Percentiles rank a stretch among this genome's conserved stretches.
Evolutionary conservation across 2,113 vertebrate genomes (phyloP).

Genomic region (Amia ocellicauda): DNA sequence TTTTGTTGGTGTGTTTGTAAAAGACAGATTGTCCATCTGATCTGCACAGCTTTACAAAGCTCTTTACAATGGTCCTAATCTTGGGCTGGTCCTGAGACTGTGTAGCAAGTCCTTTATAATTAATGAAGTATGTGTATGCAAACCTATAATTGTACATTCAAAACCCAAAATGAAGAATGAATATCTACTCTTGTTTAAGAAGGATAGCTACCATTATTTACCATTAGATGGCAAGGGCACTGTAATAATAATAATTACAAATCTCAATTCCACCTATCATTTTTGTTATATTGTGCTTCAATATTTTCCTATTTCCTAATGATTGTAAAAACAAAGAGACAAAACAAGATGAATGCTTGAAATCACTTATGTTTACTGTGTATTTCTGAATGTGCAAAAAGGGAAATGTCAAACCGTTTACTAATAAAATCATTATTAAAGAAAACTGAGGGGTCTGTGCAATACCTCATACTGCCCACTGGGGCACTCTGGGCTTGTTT

Average conservation of each 20-base stretch:
- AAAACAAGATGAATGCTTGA: too few species aligned
- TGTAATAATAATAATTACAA: slow-evolving; percentile 34
- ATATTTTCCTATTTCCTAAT: slow-evolving; percentile 33
- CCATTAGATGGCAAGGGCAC: slow-evolving; percentile 21
- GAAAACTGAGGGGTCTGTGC: slow-evolving; percentile 36
- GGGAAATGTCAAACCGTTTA: slow-evolving; percentile 77
- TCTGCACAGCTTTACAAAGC: slow-evolving; percentile 28
- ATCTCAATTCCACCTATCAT: slow-evolving; percentile 40
- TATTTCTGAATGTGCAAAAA: slow-evolving; percentile 70
- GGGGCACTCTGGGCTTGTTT: too few species aligned
- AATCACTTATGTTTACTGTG: slow-evolving; percentile 50
- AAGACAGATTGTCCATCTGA: slow-evolving; percentile 33
- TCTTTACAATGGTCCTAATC: slow-evolving; percentile 51
- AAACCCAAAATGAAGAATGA: too few species aligned
- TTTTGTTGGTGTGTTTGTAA: slow-evolving; percentile 20
- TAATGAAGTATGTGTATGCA: slow-evolving; percentile 51
- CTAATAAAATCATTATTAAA: slow-evolving; percentile 78
- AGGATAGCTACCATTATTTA: slow-evolving; percentile 21
- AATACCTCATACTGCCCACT: too few species aligned
- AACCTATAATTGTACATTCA: too few species aligned
- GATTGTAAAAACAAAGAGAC: slow-evolving; percentile 53
- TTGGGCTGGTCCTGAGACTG: slow-evolving; percentile 87
- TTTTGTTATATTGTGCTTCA: slow-evolving; percentile 51
- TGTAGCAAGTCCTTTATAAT: slow-evolving; percentile 53
- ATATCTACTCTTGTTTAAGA: slow-evolving; percentile 18